These are phyloP conservation scores for Cosmorhoe ocellata DNA, from an alignment of 2,888 invertebrate genomes.

Conservation along the genomic window DNA sequence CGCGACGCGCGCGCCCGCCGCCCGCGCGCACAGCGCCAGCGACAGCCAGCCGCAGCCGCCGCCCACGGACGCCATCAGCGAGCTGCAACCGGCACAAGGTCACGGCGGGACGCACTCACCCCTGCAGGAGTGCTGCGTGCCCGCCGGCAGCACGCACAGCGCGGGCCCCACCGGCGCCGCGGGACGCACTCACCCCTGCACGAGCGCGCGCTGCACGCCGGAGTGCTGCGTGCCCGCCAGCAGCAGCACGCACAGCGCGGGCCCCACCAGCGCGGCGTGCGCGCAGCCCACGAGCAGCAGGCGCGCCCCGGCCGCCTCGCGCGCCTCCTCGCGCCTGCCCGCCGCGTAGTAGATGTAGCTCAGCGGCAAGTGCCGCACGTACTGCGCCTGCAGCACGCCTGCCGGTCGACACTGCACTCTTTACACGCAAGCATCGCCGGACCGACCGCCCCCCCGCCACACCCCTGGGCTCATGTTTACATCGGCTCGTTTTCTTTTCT, in stretches of 20 bases:
- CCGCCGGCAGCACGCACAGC: slow-evolving; percentile 31
- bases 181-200: slow-evolving; percentile 25
- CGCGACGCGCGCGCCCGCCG: slow-evolving; percentile 34
- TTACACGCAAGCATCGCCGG: neutral
- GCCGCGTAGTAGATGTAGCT: slow-evolving; percentile 53
- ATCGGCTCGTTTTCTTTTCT: no score
- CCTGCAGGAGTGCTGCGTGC: slow-evolving; percentile 23
- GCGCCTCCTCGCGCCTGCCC: slow-evolving; percentile 29
- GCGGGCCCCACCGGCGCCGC: slow-evolving; percentile 43
- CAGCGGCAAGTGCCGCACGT: slow-evolving; percentile 44
- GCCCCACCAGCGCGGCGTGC: slow-evolving; percentile 20
- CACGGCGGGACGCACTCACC: slow-evolving; percentile 12
- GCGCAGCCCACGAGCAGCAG: neutral
- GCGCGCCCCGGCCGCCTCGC: slow-evolving; percentile 5
- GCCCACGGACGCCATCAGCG: slow-evolving; percentile 55
- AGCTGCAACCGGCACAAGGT: slow-evolving; percentile 37
- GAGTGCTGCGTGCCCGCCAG: slow-evolving; percentile 38
- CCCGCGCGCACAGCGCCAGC: slow-evolving; percentile 47
- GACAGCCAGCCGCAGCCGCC: slow-evolving; percentile 67
- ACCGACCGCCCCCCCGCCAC: neutral
- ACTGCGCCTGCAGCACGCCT: slow-evolving; percentile 54
- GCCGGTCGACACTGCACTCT: slow-evolving; percentile 3
- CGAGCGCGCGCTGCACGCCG: slow-evolving; percentile 40
- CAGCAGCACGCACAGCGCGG: slow-evolving; percentile 28
- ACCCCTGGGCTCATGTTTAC: no score